These are phyloP conservation scores for Odontothrips loti DNA, from an alignment of 2,888 invertebrate genomes.

Conservation along the genomic window DNA sequence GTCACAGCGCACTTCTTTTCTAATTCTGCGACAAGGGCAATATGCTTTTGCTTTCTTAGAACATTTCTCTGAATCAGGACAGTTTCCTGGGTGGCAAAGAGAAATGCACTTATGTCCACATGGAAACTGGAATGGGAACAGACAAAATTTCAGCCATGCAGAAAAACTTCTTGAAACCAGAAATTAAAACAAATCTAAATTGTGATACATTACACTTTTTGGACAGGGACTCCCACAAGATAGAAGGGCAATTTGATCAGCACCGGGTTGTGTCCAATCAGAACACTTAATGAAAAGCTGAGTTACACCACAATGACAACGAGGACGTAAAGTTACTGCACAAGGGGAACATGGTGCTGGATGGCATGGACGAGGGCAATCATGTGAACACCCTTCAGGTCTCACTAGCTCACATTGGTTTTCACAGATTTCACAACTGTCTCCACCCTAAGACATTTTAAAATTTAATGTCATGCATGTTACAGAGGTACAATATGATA, in stretches of 20 bases:
- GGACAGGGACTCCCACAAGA: constrained; percentile 84
- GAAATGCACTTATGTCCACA: constrained; percentile 81
- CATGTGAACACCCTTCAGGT: constrained; percentile 69
- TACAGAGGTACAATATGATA: constrained; percentile 30
- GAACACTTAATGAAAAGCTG: constrained; percentile 70
- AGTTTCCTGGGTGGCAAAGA: constrained; percentile 68
- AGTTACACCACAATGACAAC: constrained; percentile 79
- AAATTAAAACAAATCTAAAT: constrained; percentile 24
- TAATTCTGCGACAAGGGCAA: constrained; percentile 74
- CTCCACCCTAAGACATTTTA: constrained; percentile 44
- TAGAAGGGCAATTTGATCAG: constrained; percentile 43
- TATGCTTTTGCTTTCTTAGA: constrained; percentile 72
- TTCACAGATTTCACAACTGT: constrained; percentile 56
- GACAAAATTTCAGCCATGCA: neutral
- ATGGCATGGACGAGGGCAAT: constrained; percentile 67
- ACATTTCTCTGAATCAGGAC: constrained; percentile 64
- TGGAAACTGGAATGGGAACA: constrained; percentile 54
- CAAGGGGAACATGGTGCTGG: constrained; percentile 73
- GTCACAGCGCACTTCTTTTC: constrained; percentile 67
- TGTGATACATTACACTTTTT: constrained; percentile 57
- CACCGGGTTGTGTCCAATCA: constrained; percentile 56
- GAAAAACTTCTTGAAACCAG: neutral
- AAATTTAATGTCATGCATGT: neutral
- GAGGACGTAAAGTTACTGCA: constrained; percentile 59
- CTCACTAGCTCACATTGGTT: constrained; percentile 59